Percentiles rank a stretch among this genome's conserved stretches.
These are phyloP conservation scores for Brachylomia viminalis DNA, from an alignment of 2,888 invertebrate genomes.

Conservation along the genomic window DNA sequence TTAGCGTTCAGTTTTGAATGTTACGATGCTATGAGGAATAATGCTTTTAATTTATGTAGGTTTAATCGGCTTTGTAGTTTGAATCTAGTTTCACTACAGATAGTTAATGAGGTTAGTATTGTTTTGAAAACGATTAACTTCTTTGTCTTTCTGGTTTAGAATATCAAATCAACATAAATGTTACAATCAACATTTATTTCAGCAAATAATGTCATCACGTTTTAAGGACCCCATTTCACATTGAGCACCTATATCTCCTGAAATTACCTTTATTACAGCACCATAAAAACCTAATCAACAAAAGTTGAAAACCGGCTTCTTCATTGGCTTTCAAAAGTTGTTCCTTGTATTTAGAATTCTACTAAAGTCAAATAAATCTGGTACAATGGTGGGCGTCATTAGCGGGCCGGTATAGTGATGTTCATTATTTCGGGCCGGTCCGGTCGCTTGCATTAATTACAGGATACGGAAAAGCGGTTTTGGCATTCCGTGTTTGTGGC, in stretches of 20 bases:
- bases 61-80: conserved; percentile 26
- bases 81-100: neutral
- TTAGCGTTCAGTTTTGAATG: conserved; percentile 33
- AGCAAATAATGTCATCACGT: conserved; percentile 13
- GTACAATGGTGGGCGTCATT: conserved; percentile 59
- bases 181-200: neutral
- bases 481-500: conserved; percentile 69
- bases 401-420: conserved; percentile 60
- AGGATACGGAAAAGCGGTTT: conserved; percentile 72
- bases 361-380: conserved; percentile 61
- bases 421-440: conserved; percentile 67
- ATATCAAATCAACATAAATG: neutral
- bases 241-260: conserved; percentile 13
- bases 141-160: conserved; percentile 1
- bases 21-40: conserved; percentile 26
- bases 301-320: conserved; percentile 12
- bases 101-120: neutral
- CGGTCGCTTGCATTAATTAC: conserved; percentile 73
- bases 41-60: conserved; percentile 24
- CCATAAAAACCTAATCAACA: conserved; percentile 22
- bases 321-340: conserved; percentile 30
- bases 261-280: conserved; percentile 28
- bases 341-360: conserved; percentile 45
- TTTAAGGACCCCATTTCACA: conserved; percentile 16
- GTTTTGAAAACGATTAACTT: neutral